Evolutionary conservation across 2,797 vertebrate genomes (phyloP).

Genomic region (Champsocephalus esox): DNA sequence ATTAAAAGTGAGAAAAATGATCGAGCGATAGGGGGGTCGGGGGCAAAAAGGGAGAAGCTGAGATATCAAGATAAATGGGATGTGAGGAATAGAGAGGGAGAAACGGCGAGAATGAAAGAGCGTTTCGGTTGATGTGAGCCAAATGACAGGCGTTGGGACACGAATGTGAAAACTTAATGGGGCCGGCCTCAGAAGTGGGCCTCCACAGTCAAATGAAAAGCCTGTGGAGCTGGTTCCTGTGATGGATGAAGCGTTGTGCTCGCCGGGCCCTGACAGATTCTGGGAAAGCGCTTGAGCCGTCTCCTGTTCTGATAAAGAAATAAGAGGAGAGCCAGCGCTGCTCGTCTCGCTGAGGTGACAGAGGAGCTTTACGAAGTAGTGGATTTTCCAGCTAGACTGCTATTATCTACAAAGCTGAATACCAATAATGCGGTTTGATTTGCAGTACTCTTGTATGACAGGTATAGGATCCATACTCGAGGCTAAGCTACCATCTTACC

Average conservation of each 20-base stretch:
- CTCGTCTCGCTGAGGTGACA: slow-evolving; percentile 65
- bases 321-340: slow-evolving; percentile 63
- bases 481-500: slow-evolving; percentile 11
- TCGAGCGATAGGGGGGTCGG: slow-evolving; percentile 44
- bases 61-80: slow-evolving; percentile 78
- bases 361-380: slow-evolving; percentile 54
- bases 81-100: slow-evolving; percentile 53
- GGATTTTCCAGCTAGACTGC: slow-evolving; percentile 45
- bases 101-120: slow-evolving; percentile 66
- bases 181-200: slow-evolving; percentile 78
- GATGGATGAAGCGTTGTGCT: slow-evolving; percentile 84
- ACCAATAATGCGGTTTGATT: slow-evolving; percentile 26
- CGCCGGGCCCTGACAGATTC: slow-evolving; percentile 79
- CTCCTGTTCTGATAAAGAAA: slow-evolving; percentile 82
- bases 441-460: slow-evolving; percentile 7
- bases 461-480: slow-evolving; percentile 37
- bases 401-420: slow-evolving; percentile 52
- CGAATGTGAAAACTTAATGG: slow-evolving; percentile 83
- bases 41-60: slow-evolving; percentile 50
- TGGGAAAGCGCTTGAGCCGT: slow-evolving; percentile 78
- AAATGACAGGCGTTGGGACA: slow-evolving; percentile 83
- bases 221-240: slow-evolving; percentile 76
- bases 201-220: slow-evolving; percentile 80
- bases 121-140: slow-evolving; percentile 71
- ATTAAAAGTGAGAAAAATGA: slow-evolving; percentile 76